Base-by-base conservation (phyloP, 1,140 invertebrate species). In the Pogonognathellus flavescens region DNA sequence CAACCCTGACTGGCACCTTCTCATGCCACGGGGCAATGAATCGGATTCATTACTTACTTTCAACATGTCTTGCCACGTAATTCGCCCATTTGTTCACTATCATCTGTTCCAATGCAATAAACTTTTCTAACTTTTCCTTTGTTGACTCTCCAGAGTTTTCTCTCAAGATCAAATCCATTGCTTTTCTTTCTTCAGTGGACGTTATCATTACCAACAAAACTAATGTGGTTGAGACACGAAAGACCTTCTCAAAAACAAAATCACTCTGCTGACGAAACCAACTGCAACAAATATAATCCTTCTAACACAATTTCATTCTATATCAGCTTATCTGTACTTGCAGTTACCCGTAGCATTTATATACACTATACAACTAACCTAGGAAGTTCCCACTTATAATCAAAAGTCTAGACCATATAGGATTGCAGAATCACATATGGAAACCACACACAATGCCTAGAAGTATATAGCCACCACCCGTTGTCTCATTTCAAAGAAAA, bases 41-140 rank as follows among this genome's bases (percentile, higher is more conserved):
- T 76, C 70, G 4, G 16, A n/a, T 76, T n/a, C 53, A 1, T 50
- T 76, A 49, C 16, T 18, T 76, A 76, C 70, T 49, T 50, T 76
- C 31, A n/a, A 25, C 70, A 25, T 66, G 20, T 14, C 62, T 11
- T 66, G 22, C 18, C 25, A 76, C 41, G 16, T 76, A 76, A 25
- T 76, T 76, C 41, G 14, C 7, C 31, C 16, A 31, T 50, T 41
- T 41, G 31, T 41, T 41, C 70, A 1, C 25, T 18, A 41, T 49
- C 41, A 7, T n/a, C 31, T 76, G 6, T 31, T 72, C 70, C 14
- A 31, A n/a, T n/a, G 70, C n/a, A 76, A 76, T 50, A 76, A 76
- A 76, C 70, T 76, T 76, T 76, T 76, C 70, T 76, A 70, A 70
- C 59, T 60, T 70, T 62, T 9, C 25, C 22, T 76, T 76, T 76